A percentile compares a stretch with the other conserved stretches of the same genome.
Conservation (phyloP, 2,888 invertebrate genomes). For the Gymnoscelis rufifasciata region DNA sequence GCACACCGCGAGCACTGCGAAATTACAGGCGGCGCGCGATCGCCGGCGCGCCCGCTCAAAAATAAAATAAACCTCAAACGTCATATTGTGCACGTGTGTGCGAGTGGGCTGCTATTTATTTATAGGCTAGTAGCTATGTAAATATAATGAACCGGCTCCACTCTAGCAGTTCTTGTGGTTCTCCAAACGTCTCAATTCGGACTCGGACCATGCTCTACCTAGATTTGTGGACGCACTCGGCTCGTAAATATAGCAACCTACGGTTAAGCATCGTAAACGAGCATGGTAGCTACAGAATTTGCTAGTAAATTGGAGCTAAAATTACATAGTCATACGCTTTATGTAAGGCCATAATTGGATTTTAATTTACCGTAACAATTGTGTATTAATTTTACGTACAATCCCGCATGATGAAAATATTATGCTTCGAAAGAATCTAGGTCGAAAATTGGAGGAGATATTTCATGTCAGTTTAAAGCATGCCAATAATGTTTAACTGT, state of each 20-base stretch:
- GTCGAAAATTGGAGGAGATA: not conserved
- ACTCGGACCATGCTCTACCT: constrained; percentile 31
- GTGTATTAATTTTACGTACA: too few relatives aligned
- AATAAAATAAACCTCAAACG: constrained; percentile 79
- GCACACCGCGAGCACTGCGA: constrained; percentile 75
- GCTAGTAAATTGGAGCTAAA: constrained; percentile 9
- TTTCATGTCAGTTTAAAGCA: not conserved
- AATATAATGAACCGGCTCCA: constrained; percentile 63
- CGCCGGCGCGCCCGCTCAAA: constrained; percentile 72
- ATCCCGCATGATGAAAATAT: constrained; percentile 1
- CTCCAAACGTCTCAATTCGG: constrained; percentile 73
- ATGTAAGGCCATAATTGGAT: constrained; percentile 3
- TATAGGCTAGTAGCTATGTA: constrained; percentile 78
- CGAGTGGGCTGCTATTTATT: constrained; percentile 74
- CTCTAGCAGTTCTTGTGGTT: constrained; percentile 67
- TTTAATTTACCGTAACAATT: constrained; percentile 6
- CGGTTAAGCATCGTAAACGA: constrained; percentile 12
- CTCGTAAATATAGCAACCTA: constrained; percentile 14
- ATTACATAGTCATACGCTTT: constrained; percentile 10
- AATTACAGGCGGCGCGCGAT: constrained; percentile 72
- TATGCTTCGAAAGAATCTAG: not conserved
- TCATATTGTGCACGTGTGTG: constrained; percentile 75
- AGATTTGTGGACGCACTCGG: constrained; percentile 10
- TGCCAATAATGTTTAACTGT: too few relatives aligned
- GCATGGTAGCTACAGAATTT: constrained; percentile 5